Conservation (phyloP, 1,140 invertebrate species). For the Muscidifurax raptorellus region DNA sequence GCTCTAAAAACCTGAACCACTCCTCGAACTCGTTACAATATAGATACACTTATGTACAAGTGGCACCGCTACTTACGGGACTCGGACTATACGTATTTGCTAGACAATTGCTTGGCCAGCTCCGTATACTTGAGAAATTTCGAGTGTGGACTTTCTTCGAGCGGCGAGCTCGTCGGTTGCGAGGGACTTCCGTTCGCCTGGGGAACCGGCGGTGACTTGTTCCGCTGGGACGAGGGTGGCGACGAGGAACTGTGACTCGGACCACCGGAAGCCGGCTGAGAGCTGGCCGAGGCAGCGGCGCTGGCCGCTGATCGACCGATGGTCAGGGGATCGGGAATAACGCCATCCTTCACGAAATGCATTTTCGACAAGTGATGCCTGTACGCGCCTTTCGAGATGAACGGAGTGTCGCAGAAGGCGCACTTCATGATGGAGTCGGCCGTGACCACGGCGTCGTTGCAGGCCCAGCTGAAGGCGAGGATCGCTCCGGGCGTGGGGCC, state of each 20-base stretch:
- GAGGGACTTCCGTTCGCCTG: conserved; percentile 76
- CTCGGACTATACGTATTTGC: conserved; percentile 91
- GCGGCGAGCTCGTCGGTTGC: conserved; percentile 73
- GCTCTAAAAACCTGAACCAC: conserved; percentile 20
- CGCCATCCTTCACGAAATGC: conserved; percentile 96
- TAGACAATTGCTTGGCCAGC: conserved; percentile 95
- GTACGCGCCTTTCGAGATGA: conserved; percentile 97
- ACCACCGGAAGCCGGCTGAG: conserved; percentile 74
- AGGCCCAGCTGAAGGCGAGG: conserved; percentile 94
- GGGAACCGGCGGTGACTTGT: conserved; percentile 74
- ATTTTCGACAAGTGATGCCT: conserved; percentile 97
- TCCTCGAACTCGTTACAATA: conserved; percentile 66
- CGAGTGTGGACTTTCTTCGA: conserved; percentile 95
- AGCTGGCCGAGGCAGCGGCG: conserved; percentile 70
- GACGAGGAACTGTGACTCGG: conserved; percentile 65
- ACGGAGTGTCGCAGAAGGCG: conserved; percentile 96
- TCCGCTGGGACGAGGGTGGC: conserved; percentile 70
- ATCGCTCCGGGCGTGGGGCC: conserved; percentile 86
- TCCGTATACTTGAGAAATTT: conserved; percentile 98
- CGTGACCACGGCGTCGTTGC: conserved; percentile 91
- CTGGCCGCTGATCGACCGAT: conserved; percentile 75
- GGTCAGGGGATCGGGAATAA: conserved; percentile 83
- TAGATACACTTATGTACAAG: conserved; percentile 76
- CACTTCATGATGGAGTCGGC: conserved; percentile 94
- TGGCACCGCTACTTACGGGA: conserved; percentile 74